phyloP scores from a whole-genome alignment of 2,113 vertebrate genomes.

The Lamprotornis superbus region DNA sequence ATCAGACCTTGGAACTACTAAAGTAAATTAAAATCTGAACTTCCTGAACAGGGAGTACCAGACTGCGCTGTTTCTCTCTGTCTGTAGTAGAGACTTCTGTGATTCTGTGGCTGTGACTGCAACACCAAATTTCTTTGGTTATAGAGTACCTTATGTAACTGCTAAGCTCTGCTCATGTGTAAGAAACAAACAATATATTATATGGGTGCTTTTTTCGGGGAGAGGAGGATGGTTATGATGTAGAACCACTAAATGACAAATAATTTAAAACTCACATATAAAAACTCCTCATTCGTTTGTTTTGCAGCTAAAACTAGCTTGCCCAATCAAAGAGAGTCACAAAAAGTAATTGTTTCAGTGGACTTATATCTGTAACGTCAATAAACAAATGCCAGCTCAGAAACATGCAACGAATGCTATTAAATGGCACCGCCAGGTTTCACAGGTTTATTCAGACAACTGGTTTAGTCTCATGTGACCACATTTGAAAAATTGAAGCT shows the following conservation, averaged over 20 bases:
- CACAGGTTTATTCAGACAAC: background rate
- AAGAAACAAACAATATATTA: background rate
- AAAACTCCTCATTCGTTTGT: fast-evolving
- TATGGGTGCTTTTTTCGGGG: background rate
- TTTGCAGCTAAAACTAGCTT: background rate
- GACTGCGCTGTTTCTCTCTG: background rate
- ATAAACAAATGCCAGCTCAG: background rate
- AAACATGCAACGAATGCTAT: background rate
- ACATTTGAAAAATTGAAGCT: background rate
- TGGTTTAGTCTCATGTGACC: background rate
- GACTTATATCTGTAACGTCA: background rate
- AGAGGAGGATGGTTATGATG: background rate
- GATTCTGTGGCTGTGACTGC: background rate
- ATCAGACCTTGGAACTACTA: background rate
- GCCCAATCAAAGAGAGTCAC: background rate
- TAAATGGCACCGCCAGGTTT: background rate
- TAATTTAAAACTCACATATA: background rate
- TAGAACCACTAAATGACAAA: background rate
- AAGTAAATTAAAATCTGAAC: background rate
- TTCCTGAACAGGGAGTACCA: background rate
- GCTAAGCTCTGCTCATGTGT: background rate
- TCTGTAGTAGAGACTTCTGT: background rate
- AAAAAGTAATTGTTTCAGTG: background rate
- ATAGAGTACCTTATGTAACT: background rate
- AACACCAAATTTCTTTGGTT: background rate